Evolutionary conservation across 2,888 invertebrate genomes (phyloP).

Genomic region (Epirrhoe tristata): DNA sequence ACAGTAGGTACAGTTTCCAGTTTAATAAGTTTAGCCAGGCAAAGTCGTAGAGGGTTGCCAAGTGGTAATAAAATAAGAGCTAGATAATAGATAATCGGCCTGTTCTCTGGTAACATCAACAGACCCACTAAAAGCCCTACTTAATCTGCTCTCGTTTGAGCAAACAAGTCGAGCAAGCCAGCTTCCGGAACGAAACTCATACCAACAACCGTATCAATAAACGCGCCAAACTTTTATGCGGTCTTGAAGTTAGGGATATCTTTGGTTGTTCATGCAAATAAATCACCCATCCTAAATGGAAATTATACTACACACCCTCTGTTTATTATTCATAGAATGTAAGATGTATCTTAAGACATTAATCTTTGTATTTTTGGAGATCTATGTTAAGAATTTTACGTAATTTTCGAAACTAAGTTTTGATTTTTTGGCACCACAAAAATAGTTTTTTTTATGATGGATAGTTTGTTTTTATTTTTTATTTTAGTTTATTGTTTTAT

Average conservation of each 20-base stretch:
- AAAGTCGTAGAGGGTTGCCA: too few relatives aligned
- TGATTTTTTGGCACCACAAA: too few relatives aligned
- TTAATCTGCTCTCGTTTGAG: constrained; percentile 39
- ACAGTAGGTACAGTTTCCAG: too few relatives aligned
- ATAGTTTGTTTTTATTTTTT: too few relatives aligned
- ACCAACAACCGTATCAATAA: constrained; percentile 16
- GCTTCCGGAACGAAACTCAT: constrained; percentile 38
- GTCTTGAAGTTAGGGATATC: constrained; percentile 6
- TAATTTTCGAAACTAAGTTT: background rate
- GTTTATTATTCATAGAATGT: constrained; percentile 14
- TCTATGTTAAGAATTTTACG: background rate
- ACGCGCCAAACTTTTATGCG: constrained; percentile 10
- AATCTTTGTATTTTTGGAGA: constrained; percentile 1
- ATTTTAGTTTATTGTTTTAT: too few relatives aligned
- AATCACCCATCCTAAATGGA: constrained; percentile 16
- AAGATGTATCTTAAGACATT: background rate
- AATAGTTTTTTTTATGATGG: too few relatives aligned
- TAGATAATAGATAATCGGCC: background rate
- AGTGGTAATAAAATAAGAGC: background rate
- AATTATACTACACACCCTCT: constrained; percentile 1
- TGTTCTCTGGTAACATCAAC: background rate
- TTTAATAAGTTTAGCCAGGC: too few relatives aligned
- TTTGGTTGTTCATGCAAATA: background rate
- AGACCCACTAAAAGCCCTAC: constrained; percentile 32
- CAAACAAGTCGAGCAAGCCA: constrained; percentile 34